A percentile compares a stretch with the other conserved stretches of the same genome.
phyloP scores from a whole-genome alignment of 2,113 vertebrate species.

The Nestor notabilis region DNA sequence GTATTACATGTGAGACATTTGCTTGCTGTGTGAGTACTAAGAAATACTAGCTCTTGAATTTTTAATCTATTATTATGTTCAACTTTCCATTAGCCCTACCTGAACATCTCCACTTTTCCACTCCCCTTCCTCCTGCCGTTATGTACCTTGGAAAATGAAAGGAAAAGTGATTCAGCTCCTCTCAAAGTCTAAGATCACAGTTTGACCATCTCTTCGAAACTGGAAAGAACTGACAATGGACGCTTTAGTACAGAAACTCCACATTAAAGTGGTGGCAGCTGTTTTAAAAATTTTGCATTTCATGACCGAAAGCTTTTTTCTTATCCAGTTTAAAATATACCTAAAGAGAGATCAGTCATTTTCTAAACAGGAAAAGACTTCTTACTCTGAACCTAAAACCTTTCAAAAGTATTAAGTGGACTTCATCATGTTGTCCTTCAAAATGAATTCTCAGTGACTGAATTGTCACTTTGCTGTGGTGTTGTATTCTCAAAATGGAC shows the following conservation, averaged over 20 bases:
- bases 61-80: neutral
- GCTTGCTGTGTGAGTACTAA: neutral
- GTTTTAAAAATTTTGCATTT: neutral
- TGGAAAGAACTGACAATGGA: neutral
- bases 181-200: neutral
- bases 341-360: neutral
- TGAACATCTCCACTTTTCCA: neutral
- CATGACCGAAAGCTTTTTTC: too few species aligned
- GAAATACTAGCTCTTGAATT: neutral
- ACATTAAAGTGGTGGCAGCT: neutral
- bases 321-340: too few species aligned
- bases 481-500: neutral
- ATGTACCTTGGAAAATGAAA: neutral
- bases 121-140: neutral
- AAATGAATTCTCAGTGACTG: neutral
- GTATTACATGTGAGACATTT: neutral
- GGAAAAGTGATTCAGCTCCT: neutral
- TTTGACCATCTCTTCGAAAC: neutral
- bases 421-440: accelerated
- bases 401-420: neutral
- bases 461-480: neutral
- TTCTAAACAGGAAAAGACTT: neutral
- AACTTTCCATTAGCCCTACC: neutral
- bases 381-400: neutral
- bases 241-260: neutral